Evolutionary conservation across 2,113 vertebrate species (phyloP).

Genomic region (Amphilophus citrinellus): DNA sequence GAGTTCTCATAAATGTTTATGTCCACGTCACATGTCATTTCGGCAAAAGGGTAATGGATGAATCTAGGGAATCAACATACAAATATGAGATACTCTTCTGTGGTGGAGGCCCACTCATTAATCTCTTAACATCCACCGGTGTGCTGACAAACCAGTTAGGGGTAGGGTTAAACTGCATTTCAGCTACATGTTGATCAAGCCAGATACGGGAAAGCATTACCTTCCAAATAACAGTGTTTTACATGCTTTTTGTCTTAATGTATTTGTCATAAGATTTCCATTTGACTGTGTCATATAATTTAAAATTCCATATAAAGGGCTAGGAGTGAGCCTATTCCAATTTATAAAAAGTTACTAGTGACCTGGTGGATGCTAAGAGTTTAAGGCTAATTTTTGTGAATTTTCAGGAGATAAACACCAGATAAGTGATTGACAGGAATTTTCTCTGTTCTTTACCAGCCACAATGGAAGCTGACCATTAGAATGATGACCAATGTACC

Average conservation of each 20-base stretch:
- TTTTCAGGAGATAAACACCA: not conserved
- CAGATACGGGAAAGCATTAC: not conserved
- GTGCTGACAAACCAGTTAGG: not conserved
- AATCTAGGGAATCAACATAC: not conserved
- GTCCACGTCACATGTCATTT: not conserved
- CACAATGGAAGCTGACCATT: not conserved
- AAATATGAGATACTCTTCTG: too few relatives aligned
- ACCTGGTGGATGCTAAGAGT: not conserved
- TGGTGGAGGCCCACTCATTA: not conserved
- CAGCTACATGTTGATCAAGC: too few relatives aligned
- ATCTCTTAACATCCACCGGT: not conserved
- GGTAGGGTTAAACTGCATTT: not conserved
- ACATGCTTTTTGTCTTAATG: not conserved
- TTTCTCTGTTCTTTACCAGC: not conserved
- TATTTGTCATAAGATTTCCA: not conserved
- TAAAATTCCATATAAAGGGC: not conserved
- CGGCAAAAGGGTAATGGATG: not conserved
- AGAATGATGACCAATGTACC: not conserved
- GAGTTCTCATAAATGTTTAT: too few relatives aligned
- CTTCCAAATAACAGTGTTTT: not conserved
- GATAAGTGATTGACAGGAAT: not conserved
- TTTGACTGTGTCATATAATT: not conserved
- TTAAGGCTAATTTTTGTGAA: not conserved
- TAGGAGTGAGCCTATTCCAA: not conserved
- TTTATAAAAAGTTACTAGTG: not conserved